Evolutionary conservation across 37 sponge, comb jelly and placozoan species (phyloP).

Genomic region (Ephydatia muelleri): DNA sequence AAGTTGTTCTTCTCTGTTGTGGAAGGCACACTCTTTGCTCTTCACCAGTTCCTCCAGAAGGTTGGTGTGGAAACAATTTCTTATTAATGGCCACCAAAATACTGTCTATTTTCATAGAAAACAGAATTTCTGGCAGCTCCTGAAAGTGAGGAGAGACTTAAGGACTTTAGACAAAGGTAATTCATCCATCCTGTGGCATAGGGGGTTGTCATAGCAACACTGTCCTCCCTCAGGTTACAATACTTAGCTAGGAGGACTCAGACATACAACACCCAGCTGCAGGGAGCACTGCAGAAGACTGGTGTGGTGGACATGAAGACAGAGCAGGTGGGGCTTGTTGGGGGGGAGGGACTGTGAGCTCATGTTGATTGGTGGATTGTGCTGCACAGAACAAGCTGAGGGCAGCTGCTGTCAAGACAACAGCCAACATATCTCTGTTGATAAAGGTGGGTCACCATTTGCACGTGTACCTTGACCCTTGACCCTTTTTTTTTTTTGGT

Average conservation of each 20-base stretch:
- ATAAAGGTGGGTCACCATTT: slow-evolving; percentile 41
- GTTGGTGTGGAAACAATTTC: slow-evolving; percentile 11
- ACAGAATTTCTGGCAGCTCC: slow-evolving; percentile 45
- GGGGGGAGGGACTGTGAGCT: not conserved
- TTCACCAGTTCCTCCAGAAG: slow-evolving; percentile 46
- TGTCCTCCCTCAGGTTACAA: slow-evolving; percentile 37
- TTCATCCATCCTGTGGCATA: no score
- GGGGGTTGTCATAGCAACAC: not conserved
- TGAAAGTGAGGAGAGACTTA: slow-evolving; percentile 40
- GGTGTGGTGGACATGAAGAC: slow-evolving; percentile 48
- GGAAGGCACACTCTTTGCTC: slow-evolving; percentile 63
- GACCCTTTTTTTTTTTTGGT: not conserved
- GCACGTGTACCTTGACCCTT: not conserved
- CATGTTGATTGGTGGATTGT: not conserved
- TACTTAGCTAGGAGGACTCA: slow-evolving; percentile 76
- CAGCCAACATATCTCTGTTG: slow-evolving; percentile 61
- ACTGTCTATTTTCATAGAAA: not conserved
- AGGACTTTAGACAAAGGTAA: slow-evolving; percentile 57
- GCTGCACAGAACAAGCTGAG: slow-evolving; percentile 57
- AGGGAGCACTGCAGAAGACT: slow-evolving; percentile 49
- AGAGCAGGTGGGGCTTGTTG: slow-evolving; percentile 38
- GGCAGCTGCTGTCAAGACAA: slow-evolving; percentile 44
- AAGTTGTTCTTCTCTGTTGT: slow-evolving; percentile 67
- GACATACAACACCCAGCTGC: slow-evolving; percentile 60
- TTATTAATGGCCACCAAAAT: not conserved